Evolutionary conservation across 1,140 invertebrate species (phyloP), one percentile per base, ranked within the genome.

Genomic region (Macrobrachium nipponense): DNA sequence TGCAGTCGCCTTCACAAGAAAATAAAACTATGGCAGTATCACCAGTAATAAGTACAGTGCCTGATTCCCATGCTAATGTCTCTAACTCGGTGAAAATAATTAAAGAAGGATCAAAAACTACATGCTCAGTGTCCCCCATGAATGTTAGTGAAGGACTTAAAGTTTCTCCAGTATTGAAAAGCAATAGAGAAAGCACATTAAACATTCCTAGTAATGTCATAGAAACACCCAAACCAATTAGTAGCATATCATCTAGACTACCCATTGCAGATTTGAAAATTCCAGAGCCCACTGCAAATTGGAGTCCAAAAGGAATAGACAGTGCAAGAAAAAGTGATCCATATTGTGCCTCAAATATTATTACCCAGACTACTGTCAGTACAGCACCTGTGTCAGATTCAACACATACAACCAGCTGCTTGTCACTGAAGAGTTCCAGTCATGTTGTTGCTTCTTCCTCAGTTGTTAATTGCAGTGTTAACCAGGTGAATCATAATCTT

Each of bases 101-200:
- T 23, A 84, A 84, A 84, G 82, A 84, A 44, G 73, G 73, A 61
- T 77, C 68, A 64, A 73, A 62, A 77, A 84, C 76, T 77, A 84
- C 72, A 60, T 84, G 82, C 64, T 66, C 82, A 66, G 82, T 84
- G 73, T 75, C 82, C 77, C 84, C 84, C 14, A 86, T 86, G 84
- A 58, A 86, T 86, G 66, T 73, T 11, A 79, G 66, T 75, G 84
- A 77, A 68, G 66, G 66, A 72, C 43, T 79, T 61, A 86, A 79
- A 61, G 70, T 60, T 23, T 76, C 80, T 70, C 43, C 59, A 62
- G 51, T 70, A 66, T 61, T 70, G 36, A 77, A 66, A 51, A 86
- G 80, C 58, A 86, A 86, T 44, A 80, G 58, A 36, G 75, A 80
- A 75, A 51, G 62, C n/a, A 44, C n/a, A 15, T 20, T 23, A 23